phyloP scores from a whole-genome alignment of 2,797 vertebrate species.

The Cercopithecus diana region DNA sequence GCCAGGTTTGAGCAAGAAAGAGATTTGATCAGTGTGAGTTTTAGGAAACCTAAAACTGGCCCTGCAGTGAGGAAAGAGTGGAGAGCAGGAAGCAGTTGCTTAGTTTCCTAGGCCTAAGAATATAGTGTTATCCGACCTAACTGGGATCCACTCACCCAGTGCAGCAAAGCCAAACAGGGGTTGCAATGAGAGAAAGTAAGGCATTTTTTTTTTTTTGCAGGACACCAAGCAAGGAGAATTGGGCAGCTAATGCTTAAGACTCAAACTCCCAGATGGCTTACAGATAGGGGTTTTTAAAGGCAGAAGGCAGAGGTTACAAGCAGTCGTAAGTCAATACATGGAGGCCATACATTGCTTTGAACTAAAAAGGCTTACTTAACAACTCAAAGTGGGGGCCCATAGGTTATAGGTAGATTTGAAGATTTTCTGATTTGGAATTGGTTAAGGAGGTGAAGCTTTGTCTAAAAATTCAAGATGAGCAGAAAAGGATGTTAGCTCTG shows the following conservation, averaged over 20 bases:
- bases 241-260: neutral
- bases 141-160: neutral
- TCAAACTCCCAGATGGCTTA: neutral
- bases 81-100: neutral
- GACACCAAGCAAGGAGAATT: neutral
- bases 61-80: neutral
- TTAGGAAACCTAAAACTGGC: neutral
- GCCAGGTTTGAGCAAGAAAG: neutral
- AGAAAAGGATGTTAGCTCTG: neutral
- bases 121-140: neutral
- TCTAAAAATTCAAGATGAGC: neutral
- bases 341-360: neutral
- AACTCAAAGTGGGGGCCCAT: neutral
- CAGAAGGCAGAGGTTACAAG: neutral
- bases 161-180: neutral
- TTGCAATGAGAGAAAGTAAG: neutral
- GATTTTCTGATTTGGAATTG: neutral
- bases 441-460: neutral
- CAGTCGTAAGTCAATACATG: neutral
- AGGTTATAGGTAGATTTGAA: neutral
- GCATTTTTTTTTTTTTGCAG: neutral
- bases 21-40: neutral
- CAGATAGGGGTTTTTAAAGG: neutral
- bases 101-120: neutral
- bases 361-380: neutral